A percentile compares a stretch with the other conserved stretches of the same genome.
Evolutionary conservation across 2,797 vertebrate species (phyloP).

Genomic region (Labroides dimidiatus): DNA sequence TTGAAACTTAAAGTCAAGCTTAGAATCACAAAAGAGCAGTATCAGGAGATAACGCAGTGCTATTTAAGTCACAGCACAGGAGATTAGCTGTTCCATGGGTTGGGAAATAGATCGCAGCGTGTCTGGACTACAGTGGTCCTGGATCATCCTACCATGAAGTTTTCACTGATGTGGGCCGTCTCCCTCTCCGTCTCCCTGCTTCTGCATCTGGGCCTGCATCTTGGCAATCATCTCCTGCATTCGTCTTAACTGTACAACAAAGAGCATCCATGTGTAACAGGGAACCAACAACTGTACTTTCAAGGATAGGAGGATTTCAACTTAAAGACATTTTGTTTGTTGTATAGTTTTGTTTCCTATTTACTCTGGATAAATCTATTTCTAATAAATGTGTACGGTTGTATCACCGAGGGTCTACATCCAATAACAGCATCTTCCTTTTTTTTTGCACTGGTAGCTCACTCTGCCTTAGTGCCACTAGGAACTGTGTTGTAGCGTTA

Average conservation of each 20-base stretch:
- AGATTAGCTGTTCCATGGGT: neutral
- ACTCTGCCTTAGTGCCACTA: too few relatives aligned
- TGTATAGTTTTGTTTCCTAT: too few relatives aligned
- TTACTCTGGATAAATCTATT: too few relatives aligned
- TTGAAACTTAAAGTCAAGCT: neutral
- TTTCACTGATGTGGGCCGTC: constrained; percentile 74
- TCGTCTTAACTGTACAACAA: constrained; percentile 88
- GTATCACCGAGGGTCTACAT: too few relatives aligned
- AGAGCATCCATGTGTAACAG: constrained; percentile 4
- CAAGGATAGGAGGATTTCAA: neutral
- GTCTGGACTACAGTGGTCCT: neutral
- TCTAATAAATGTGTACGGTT: too few relatives aligned
- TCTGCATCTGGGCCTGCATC: constrained; percentile 98
- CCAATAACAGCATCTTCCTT: too few relatives aligned
- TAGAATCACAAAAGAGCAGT: neutral
- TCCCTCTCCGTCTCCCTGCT: constrained; percentile 89
- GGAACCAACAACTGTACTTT: neutral
- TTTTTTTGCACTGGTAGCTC: too few relatives aligned
- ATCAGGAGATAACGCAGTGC: neutral
- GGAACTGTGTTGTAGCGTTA: too few relatives aligned
- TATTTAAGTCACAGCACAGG: neutral
- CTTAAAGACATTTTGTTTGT: too few relatives aligned
- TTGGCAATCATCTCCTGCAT: constrained; percentile 99
- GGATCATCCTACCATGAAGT: constrained; percentile 39
- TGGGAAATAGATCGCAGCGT: neutral